Base-by-base conservation (phyloP, 2,113 vertebrate genomes). In the Nerophis ophidion region DNA sequence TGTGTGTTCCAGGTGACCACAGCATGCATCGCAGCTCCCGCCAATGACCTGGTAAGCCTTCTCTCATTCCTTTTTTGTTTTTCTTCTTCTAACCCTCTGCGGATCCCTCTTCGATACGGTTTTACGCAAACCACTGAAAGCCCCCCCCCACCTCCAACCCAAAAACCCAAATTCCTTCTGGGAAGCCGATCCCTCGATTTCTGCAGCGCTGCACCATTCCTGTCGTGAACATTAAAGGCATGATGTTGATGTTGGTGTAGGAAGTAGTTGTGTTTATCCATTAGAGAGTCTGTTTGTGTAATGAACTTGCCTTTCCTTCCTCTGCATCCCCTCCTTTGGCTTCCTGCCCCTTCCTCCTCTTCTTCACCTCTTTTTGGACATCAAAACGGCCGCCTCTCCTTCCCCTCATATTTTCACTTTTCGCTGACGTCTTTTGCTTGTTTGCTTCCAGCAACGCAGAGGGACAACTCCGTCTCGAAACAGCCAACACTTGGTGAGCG, bases 21-120 rank as follows among this genome's bases (percentile, higher is more conserved):
- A 1, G 64, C 89, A 54, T 95, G 94, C 61, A 85, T 90, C 75
- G 89, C 91, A 7, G 66, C 84, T 58, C 90, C 91, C 36, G 80
- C 91, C 4, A 88, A 85, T 55, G 93, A 95, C 74, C 82, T 94
- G 92, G 93, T 95, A 77, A 91, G 91, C 88, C 50, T 8, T 53
- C 46, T 53, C 38, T 34, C 40, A 6, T 46, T 14, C 1, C 4
- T 57, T 45, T 58, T 71, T 71, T 57, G n/a, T 26, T 26, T 1
- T 26, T 26, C 2, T 3, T 4, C 49, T 49, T 69, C n/a, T 45
- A 66, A 50, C 57, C 61, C 26, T 48, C 51, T 35, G 19, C 13
- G 65, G 68, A 57, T 35, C n/a, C 64, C 40, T 48, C 16, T 44
- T 11, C 71, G 56, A 8, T 48, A 63, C 59, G 62, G 57, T 59